A percentile compares a stretch with the other conserved stretches of the same genome.
Evolutionary conservation across 2,113 vertebrate genomes (phyloP).

Genomic region (Acanthochromis polyacanthus): DNA sequence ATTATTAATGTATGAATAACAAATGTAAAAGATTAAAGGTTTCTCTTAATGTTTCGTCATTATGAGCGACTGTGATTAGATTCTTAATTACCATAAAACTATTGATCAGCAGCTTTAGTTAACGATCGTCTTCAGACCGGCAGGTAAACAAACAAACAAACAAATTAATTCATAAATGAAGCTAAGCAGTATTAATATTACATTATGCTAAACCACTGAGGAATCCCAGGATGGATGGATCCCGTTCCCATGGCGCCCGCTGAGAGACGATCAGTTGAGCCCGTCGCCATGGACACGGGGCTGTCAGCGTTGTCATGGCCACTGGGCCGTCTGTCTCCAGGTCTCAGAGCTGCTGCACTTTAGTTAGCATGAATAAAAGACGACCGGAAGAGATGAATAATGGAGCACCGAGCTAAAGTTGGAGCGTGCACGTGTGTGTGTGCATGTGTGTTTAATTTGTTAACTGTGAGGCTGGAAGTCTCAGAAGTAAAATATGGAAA

Average conservation of each 20-base stretch:
- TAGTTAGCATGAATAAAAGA: slow-evolving; percentile 79
- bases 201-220: slow-evolving; percentile 71
- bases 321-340: slow-evolving; percentile 39
- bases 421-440: slow-evolving; percentile 14
- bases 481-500: slow-evolving; percentile 11
- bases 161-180: slow-evolving; percentile 60
- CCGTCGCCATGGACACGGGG: slow-evolving; percentile 64
- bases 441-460: slow-evolving; percentile 60
- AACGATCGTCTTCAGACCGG: neutral
- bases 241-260: slow-evolving; percentile 49
- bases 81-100: slow-evolving; percentile 6
- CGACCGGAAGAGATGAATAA: slow-evolving; percentile 73
- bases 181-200: slow-evolving; percentile 73
- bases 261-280: slow-evolving; percentile 58
- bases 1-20: too few species aligned
- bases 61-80: neutral
- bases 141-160: slow-evolving; percentile 59
- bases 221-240: slow-evolving; percentile 67
- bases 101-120: slow-evolving; percentile 12
- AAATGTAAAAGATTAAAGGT: too few species aligned
- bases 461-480: slow-evolving; percentile 40
- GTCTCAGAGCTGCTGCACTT: slow-evolving; percentile 65
- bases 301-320: slow-evolving; percentile 58
- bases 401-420: slow-evolving; percentile 69
- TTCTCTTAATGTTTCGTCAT: neutral